These are phyloP conservation scores for Corvus hawaiiensis DNA, from an alignment of 2,113 vertebrate genomes.

Conservation along the genomic window DNA sequence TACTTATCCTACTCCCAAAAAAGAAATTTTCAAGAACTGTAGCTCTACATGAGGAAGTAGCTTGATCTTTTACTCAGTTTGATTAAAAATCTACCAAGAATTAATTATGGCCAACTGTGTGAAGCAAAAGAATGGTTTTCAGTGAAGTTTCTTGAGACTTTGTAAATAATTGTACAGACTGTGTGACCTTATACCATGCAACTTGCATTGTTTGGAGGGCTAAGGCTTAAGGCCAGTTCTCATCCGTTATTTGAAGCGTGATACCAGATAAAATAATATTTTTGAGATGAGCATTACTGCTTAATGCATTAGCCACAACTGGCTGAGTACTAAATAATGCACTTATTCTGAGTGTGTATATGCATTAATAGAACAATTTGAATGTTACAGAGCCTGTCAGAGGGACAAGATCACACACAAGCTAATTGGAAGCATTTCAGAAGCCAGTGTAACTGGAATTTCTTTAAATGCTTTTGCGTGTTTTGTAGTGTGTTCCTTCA, in stretches of 20 bases:
- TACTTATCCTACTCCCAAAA: background rate
- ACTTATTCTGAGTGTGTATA: background rate
- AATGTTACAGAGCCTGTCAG: background rate
- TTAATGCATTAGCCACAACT: background rate
- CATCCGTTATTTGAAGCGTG: background rate
- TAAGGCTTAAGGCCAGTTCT: background rate
- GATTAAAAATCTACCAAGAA: background rate
- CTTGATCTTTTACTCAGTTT: background rate
- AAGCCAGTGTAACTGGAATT: background rate
- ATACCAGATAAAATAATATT: background rate
- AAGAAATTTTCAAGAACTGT: background rate
- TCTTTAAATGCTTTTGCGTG: background rate
- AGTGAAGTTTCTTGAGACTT: background rate
- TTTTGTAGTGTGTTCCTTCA: background rate
- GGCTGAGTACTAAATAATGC: background rate
- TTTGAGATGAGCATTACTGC: background rate
- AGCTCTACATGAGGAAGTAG: background rate
- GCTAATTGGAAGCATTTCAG: background rate
- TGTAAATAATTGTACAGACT: background rate
- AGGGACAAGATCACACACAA: background rate
- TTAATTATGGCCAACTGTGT: background rate
- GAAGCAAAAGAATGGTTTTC: background rate
- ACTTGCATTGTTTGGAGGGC: background rate
- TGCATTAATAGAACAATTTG: background rate
- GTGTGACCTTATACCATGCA: background rate